These are phyloP conservation scores for Progne subis DNA, from an alignment of 2,113 vertebrate species.

Conservation along the genomic window DNA sequence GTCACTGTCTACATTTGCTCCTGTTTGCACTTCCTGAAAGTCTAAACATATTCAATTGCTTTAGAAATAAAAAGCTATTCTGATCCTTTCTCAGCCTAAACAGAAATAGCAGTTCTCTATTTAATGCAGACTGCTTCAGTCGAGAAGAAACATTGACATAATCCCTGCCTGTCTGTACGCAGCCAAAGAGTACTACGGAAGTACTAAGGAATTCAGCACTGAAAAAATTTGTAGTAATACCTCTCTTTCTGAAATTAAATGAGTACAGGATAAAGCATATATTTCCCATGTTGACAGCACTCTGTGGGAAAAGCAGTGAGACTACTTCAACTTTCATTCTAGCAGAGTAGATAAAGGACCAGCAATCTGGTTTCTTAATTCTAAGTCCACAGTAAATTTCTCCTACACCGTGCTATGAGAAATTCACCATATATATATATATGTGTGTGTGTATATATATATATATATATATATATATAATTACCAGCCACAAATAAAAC, in stretches of 20 bases:
- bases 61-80: not conserved
- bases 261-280: not conserved
- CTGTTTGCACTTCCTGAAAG: not conserved
- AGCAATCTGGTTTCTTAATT: not conserved
- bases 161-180: not conserved
- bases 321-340: not conserved
- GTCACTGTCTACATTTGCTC: not conserved
- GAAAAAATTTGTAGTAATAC: not conserved
- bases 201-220: not conserved
- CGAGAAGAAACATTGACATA: not conserved
- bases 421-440: not conserved
- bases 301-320: not conserved
- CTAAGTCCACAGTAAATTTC: not conserved
- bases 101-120: not conserved
- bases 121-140: not conserved
- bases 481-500: not conserved
- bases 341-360: not conserved
- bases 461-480: not conserved
- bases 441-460: not conserved
- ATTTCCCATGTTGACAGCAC: not conserved
- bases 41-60: not conserved
- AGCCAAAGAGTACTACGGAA: not conserved
- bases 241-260: not conserved
- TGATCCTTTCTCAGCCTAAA: not conserved
- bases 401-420: not conserved